Conservation (phyloP, 2,888 invertebrate species). For the Xestobium rufovillosum region DNA sequence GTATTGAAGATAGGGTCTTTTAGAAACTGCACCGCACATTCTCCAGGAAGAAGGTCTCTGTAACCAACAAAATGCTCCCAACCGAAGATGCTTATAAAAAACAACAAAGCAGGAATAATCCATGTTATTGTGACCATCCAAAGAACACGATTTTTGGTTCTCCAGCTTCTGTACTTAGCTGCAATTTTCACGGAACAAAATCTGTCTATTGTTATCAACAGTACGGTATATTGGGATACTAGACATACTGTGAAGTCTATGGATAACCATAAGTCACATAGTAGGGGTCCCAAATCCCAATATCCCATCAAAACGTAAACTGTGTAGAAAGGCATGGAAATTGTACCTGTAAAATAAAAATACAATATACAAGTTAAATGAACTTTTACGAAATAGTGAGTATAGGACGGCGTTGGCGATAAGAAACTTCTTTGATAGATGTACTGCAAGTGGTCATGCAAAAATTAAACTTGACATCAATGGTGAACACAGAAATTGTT, state of each 20-base stretch:
- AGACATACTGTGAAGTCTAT: slow-evolving; percentile 98
- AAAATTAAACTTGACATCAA: no score
- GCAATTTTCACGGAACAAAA: slow-evolving; percentile 99
- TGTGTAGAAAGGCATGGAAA: slow-evolving; percentile 98
- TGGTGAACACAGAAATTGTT: no score
- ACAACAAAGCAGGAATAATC: slow-evolving; percentile 92
- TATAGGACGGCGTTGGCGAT: no score
- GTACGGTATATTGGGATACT: slow-evolving; percentile 97
- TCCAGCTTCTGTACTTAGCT: slow-evolving; percentile 93
- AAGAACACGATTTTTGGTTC: slow-evolving; percentile 86
- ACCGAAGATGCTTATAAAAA: slow-evolving; percentile 97
- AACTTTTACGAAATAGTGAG: no score
- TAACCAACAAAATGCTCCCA: slow-evolving; percentile 98
- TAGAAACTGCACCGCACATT: slow-evolving; percentile 94
- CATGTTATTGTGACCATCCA: slow-evolving; percentile 95
- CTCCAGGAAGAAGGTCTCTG: slow-evolving; percentile 76
- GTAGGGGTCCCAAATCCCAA: slow-evolving; percentile 93
- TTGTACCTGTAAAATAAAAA: slow-evolving; percentile 64
- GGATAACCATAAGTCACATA: slow-evolving; percentile 97
- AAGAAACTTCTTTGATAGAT: no score
- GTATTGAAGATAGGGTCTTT: slow-evolving; percentile 97
- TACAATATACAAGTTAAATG: no score
- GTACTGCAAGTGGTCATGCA: no score
- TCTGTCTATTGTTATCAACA: slow-evolving; percentile 96
- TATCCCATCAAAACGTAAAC: slow-evolving; percentile 93